Evolutionary conservation across 2,113 vertebrate genomes (phyloP), one percentile per base, ranked within the genome.

Genomic region (Lota lota): DNA sequence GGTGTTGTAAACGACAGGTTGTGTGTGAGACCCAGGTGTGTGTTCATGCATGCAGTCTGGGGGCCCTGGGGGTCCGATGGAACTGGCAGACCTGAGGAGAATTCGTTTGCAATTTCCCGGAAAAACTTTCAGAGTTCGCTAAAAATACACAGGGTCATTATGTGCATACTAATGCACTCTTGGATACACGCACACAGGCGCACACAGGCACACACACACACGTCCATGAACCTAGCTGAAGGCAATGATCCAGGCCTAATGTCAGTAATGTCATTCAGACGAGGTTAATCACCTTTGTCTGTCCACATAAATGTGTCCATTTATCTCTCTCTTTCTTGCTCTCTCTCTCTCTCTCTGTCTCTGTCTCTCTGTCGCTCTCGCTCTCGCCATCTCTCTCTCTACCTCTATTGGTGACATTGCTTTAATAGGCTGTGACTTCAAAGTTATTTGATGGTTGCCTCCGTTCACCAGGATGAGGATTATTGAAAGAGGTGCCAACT

Each of bases 71-170:
- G 73, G 66, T 67, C 16, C 1, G 28, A 69, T 69, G 82, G 15
- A 84, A 76, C 87, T 74, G 82, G 74, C 74, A 84, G 66, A 77
- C 70, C 58, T 76, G 84, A 80, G 72, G 66, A 68, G 76, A 76
- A 78, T 87, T 68, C 61, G 69, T 74, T 76, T 65, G 60, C 72
- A 57, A 71, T 64, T 84, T 87, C 85, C 79, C 78, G 72, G 73
- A 69, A 82, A 72, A 81, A 76, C 47, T 58, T 79, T 68, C 15
- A 84, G 66, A 66, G 79, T 80, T 82, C 24, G 65, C 19, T 80
- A 86, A 86, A 87, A 87, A 86, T 86, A 87, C 61, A 51, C 77
- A n/a, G 66, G 73, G 53, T 73, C 78, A 81, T 85, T 85, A 81
- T 62, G 68, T 72, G 73, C 62, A 81, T 63, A 61, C 75, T 67